Conservation (phyloP, 2,113 vertebrate genomes). For the Brienomyrus longianalis region DNA sequence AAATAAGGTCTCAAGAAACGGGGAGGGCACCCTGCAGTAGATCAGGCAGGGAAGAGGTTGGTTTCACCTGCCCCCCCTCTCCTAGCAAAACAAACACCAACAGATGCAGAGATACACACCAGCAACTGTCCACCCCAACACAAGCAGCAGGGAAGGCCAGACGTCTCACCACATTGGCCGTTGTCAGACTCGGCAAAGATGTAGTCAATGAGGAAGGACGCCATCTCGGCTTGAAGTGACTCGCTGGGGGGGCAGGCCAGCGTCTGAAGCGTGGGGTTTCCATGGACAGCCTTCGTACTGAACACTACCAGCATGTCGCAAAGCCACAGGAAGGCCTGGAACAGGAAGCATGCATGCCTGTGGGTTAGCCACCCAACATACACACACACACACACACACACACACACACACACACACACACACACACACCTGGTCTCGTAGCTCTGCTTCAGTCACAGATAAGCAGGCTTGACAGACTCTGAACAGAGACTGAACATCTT, state of each 20-base stretch:
- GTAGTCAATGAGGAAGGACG: conserved; percentile 76
- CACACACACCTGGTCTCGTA: conserved; percentile 68
- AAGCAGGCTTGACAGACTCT: conserved; percentile 70
- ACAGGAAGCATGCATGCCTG: background rate
- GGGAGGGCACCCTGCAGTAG: background rate
- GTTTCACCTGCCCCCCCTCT: background rate
- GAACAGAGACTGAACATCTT: conserved; percentile 52
- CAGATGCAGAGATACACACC: background rate
- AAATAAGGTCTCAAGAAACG: background rate
- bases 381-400: background rate
- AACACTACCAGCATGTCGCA: conserved; percentile 79
- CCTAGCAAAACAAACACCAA: background rate
- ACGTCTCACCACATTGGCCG: background rate
- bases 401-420: background rate
- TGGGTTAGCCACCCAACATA: background rate
- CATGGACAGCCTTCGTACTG: conserved; percentile 42
- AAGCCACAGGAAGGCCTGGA: conserved; percentile 73
- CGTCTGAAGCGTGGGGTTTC: conserved; percentile 41
- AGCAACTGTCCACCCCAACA: background rate
- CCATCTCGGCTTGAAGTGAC: conserved; percentile 68
- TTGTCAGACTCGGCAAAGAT: conserved; percentile 63
- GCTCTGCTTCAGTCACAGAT: conserved; percentile 47
- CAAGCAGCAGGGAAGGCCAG: background rate
- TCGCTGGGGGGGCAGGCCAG: conserved; percentile 57
- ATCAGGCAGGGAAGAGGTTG: too few species aligned